These are phyloP conservation scores for Epinephelus coioides DNA, from an alignment of 2,797 vertebrate species.

Conservation along the genomic window DNA sequence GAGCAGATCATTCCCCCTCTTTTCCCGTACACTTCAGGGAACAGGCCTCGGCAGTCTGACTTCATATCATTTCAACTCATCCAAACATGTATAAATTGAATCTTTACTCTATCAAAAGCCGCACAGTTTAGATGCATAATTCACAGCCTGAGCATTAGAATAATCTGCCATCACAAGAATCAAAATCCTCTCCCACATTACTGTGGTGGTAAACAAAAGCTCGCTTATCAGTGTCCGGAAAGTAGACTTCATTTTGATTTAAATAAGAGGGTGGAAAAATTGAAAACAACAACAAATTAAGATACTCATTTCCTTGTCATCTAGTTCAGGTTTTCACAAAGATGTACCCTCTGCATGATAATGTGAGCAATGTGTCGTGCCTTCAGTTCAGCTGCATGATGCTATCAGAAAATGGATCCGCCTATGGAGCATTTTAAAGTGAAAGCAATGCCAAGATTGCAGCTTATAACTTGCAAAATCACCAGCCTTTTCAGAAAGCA, in stretches of 20 bases:
- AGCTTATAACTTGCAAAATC: slow-evolving; percentile 78
- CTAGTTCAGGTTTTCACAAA: slow-evolving; percentile 42
- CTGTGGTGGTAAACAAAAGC: slow-evolving; percentile 38
- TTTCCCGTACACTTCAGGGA: slow-evolving; percentile 60
- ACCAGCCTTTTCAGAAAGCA: slow-evolving; percentile 70
- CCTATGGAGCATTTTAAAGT: slow-evolving; percentile 70
- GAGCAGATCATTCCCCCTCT: slow-evolving; percentile 77
- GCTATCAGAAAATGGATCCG: slow-evolving; percentile 77
- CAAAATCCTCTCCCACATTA: slow-evolving; percentile 30
- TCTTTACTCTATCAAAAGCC: slow-evolving; percentile 38
- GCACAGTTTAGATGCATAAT: slow-evolving; percentile 37
- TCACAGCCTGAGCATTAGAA: slow-evolving; percentile 21
- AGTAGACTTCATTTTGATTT: slow-evolving; percentile 35
- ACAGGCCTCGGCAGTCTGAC: slow-evolving; percentile 52
- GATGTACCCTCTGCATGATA: slow-evolving; percentile 62
- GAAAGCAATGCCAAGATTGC: slow-evolving; percentile 75
- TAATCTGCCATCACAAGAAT: slow-evolving; percentile 28
- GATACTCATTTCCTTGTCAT: slow-evolving; percentile 57
- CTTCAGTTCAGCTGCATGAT: slow-evolving; percentile 67
- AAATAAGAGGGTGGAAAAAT: slow-evolving; percentile 18
- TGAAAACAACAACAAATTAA: slow-evolving; percentile 38
- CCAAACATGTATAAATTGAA: slow-evolving; percentile 51
- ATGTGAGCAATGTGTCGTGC: slow-evolving; percentile 60
- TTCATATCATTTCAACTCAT: slow-evolving; percentile 61
- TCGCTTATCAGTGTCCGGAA: slow-evolving; percentile 39